phyloP scores from a whole-genome alignment of 2,888 invertebrate species.

The Hemithea aestivaria region DNA sequence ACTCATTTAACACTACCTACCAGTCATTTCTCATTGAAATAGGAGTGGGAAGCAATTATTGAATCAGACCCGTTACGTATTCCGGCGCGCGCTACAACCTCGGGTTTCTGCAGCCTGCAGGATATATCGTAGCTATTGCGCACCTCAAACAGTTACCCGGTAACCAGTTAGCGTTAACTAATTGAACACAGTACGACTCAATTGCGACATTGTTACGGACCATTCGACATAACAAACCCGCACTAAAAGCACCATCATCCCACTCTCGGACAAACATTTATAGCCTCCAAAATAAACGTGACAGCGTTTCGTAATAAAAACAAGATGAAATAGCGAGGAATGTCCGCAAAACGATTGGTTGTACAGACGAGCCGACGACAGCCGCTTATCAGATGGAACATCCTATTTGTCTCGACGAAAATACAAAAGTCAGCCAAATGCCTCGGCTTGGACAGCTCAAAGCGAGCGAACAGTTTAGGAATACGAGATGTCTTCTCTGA shows the following conservation, averaged over 20 bases:
- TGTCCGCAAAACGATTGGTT: slow-evolving; percentile 64
- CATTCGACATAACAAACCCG: slow-evolving; percentile 8
- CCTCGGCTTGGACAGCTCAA: slow-evolving; percentile 50
- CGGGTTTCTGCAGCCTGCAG: not conserved
- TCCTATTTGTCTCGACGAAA: slow-evolving; percentile 67
- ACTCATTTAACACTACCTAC: slow-evolving; percentile 1
- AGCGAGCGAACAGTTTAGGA: slow-evolving; percentile 46
- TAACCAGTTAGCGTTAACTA: slow-evolving; percentile 5
- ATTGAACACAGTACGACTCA: slow-evolving; percentile 1
- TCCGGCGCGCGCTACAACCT: not conserved
- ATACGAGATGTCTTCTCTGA: slow-evolving; percentile 44
- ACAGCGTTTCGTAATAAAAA: slow-evolving; percentile 48
- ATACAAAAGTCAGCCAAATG: slow-evolving; percentile 62
- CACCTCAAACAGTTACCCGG: not conserved
- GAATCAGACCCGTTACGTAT: not conserved
- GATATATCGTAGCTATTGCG: not conserved
- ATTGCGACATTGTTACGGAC: slow-evolving; percentile 6
- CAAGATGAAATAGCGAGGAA: slow-evolving; percentile 52
- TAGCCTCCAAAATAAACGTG: slow-evolving; percentile 38
- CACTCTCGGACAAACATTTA: slow-evolving; percentile 21
- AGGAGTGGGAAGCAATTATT: not conserved
- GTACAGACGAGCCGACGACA: slow-evolving; percentile 68
- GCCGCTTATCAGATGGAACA: slow-evolving; percentile 69
- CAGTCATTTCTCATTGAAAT: not conserved
- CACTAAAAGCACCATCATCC: slow-evolving; percentile 6